phyloP scores from a whole-genome alignment of 2,888 invertebrate species.

The Antheraea assamensis region DNA sequence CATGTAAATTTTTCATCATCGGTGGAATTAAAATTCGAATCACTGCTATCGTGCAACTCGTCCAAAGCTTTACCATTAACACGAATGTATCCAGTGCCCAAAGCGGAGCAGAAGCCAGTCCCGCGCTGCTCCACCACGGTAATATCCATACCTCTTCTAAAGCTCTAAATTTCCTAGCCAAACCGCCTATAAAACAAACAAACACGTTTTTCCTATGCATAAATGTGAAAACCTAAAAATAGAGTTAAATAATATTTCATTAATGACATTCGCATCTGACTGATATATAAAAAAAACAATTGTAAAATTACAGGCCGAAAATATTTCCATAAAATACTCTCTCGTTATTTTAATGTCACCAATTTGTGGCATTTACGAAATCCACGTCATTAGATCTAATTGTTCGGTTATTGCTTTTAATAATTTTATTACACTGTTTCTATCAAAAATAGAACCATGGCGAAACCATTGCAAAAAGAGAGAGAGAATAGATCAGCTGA shows the following conservation, averaged over 20 bases:
- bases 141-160: constrained; percentile 72
- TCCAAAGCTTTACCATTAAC: constrained; percentile 63
- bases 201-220: constrained; percentile 69
- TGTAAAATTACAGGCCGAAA: neutral
- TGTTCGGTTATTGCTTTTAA: neutral
- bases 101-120: constrained; percentile 59
- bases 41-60: constrained; percentile 59
- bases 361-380: neutral
- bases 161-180: constrained; percentile 67
- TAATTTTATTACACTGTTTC: neutral
- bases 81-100: constrained; percentile 68
- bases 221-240: constrained; percentile 52
- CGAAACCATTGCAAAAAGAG: constrained; percentile 71
- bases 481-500: constrained; percentile 72
- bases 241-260: constrained; percentile 19
- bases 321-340: neutral
- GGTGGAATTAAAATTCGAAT: constrained; percentile 62
- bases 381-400: neutral
- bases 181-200: constrained; percentile 53
- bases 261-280: constrained; percentile 24
- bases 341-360: neutral
- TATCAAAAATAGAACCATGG: constrained; percentile 37
- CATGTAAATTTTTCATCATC: constrained; percentile 67
- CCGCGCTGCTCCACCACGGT: constrained; percentile 73
- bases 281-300: constrained; percentile 2